Base-by-base conservation (phyloP, 2,888 invertebrate genomes). In the Cerastis leucographa region DNA sequence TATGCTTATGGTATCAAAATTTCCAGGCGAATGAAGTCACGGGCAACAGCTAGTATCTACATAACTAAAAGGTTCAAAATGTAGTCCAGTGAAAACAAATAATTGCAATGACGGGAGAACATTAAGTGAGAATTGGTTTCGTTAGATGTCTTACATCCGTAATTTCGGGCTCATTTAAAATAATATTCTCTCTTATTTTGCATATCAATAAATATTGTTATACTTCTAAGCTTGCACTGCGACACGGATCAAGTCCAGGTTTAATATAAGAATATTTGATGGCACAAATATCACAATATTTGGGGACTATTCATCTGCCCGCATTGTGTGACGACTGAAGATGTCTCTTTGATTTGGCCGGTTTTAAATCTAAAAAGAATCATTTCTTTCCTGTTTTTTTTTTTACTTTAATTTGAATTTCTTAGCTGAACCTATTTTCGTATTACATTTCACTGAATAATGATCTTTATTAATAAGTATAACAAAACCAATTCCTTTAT, bases 271-370 rank as follows among this genome's bases (percentile, higher is more conserved):
- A 71, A 84, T 88, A 78, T 86, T 88, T 84, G 80, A 82, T 73
- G 82, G 73, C 86, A 70, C 87, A 87, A 82, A 88, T 84, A 81
- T 80, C 84, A 88, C 81, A 86, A 86, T 88, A 80, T 87, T 87
- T 78, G 68, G 74, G 29, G 72, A 80, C 84, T 72, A 78, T 84
- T 86, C 88, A 80, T 88, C 81, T 61, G 71, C 54, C 51, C 65
- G 64, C 49, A 65, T 68, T 73, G 71, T 66, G 69, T 54, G 65
- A 29, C 51, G 74, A 49, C 56, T 49, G 44, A 40, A 51, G 51
- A 61, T 54, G 69, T 83, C 65, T 42, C 64, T 75, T 81, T 73
- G 68, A 73, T 76, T 73, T 29, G 25, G 35, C n/a, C 14, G 46
- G 61, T 83, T 87, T 72, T 76, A 62, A 76, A 78, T 71, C 61